Conservation (phyloP, 1,140 invertebrate genomes). For the Drosophila rhopaloa region DNA sequence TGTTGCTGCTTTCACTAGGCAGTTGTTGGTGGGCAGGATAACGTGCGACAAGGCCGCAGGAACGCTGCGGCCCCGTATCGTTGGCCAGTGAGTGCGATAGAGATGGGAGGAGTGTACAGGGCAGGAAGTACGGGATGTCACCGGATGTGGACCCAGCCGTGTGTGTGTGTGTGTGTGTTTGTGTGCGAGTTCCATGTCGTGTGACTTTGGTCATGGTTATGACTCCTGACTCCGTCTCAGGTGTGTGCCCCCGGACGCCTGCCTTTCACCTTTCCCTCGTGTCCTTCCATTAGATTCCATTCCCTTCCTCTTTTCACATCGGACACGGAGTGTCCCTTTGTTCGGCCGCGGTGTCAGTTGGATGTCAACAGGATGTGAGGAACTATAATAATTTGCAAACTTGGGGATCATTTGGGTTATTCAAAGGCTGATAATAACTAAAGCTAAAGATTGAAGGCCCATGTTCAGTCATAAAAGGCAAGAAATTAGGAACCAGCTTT, state of each 20-base stretch:
- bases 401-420: conserved; percentile 8
- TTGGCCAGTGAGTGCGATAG: conserved; percentile 10
- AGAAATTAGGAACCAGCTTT: no score
- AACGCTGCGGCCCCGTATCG: conserved; percentile 50
- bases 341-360: conserved; percentile 64
- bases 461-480: no score
- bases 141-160: conserved; percentile 69
- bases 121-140: conserved; percentile 80
- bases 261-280: conserved; percentile 8
- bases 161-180: conserved; percentile 30
- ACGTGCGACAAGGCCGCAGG: conserved; percentile 77
- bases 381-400: conserved; percentile 68
- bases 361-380: conserved; percentile 71
- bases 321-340: conserved; percentile 55
- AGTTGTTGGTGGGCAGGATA: conserved; percentile 59
- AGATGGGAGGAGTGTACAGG: conserved; percentile 8
- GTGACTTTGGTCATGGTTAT: conserved; percentile 81
- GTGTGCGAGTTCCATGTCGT: conserved; percentile 57
- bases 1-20: conserved; percentile 39
- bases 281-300: background rate
- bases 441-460: background rate
- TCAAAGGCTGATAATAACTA: background rate
- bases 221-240: conserved; percentile 56
- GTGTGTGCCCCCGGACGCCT: conserved; percentile 42
- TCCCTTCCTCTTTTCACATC: conserved; percentile 1